A percentile compares a stretch with the other conserved stretches of the same genome.
Evolutionary conservation across 2,797 vertebrate genomes (phyloP).

Genomic region (Carcharodon carcharias): DNA sequence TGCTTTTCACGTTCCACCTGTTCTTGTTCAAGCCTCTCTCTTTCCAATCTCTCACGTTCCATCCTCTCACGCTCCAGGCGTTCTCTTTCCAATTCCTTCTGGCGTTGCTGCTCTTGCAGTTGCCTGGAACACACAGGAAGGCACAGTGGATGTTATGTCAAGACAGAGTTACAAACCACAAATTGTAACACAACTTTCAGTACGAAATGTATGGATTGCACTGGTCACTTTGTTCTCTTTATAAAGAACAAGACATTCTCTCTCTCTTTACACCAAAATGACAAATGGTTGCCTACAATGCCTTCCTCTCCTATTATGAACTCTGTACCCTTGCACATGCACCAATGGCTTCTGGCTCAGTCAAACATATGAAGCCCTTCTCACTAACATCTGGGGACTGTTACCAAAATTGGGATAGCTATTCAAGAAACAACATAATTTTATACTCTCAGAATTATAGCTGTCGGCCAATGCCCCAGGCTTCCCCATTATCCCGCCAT

Average conservation of each 20-base stretch:
- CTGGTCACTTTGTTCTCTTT: neutral
- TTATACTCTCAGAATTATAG: neutral
- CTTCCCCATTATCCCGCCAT: neutral
- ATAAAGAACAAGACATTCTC: neutral
- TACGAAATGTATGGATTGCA: neutral
- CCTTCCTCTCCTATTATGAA: neutral
- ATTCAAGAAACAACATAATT: neutral
- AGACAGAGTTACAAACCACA: neutral
- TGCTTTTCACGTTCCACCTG: slow-evolving; percentile 62
- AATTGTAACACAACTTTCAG: neutral
- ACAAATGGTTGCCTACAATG: neutral
- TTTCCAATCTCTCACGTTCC: slow-evolving; percentile 49
- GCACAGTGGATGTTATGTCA: neutral
- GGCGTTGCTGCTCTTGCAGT: slow-evolving; percentile 73
- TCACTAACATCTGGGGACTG: neutral
- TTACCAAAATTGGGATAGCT: neutral
- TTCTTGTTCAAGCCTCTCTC: slow-evolving; percentile 59
- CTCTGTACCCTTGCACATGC: neutral
- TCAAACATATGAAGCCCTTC: neutral
- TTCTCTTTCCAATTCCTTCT: slow-evolving; percentile 67
- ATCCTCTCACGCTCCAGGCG: slow-evolving; percentile 53
- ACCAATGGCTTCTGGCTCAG: neutral
- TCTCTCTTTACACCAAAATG: neutral
- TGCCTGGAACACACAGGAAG: slow-evolving; percentile 56
- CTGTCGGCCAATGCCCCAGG: neutral